A percentile compares a stretch with the other conserved stretches of the same genome.
Evolutionary conservation across 2,888 invertebrate species (phyloP).

Genomic region (Liposcelis brunnea): DNA sequence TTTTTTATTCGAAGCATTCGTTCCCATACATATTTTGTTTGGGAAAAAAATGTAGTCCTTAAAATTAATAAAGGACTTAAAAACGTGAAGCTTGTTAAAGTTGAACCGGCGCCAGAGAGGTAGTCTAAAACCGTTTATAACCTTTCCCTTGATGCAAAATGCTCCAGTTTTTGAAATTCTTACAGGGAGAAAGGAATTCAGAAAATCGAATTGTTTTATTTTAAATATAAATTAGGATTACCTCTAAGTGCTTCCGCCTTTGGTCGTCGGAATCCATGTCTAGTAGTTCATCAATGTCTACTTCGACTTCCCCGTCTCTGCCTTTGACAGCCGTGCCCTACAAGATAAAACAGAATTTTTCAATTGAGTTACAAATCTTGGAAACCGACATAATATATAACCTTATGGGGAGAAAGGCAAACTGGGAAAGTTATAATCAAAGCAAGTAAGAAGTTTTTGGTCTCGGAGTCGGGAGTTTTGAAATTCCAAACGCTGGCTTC

Average conservation of each 20-base stretch:
- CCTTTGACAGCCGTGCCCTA: conserved; percentile 32
- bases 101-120: too few species aligned
- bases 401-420: conserved; percentile 9
- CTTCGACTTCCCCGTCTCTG: conserved; percentile 57
- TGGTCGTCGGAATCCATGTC: conserved; percentile 84
- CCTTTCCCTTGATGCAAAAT: too few species aligned
- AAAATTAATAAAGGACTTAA: conserved; percentile 6
- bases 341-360: conserved; percentile 14
- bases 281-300: conserved; percentile 86
- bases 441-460: conserved; percentile 6
- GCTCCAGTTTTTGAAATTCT: too few species aligned
- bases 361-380: too few species aligned
- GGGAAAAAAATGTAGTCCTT: not conserved
- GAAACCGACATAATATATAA: conserved; percentile 7
- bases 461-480: not conserved
- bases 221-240: conserved; percentile 24
- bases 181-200: too few species aligned
- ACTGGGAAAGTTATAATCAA: conserved; percentile 5
- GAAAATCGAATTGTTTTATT: too few species aligned
- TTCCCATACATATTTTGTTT: too few species aligned
- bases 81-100: not conserved
- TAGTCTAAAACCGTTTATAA: too few species aligned
- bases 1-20: too few species aligned
- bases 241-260: conserved; percentile 65
- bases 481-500: not conserved